Conservation (phyloP, 2,113 vertebrate genomes). For the Nerophis lumbriciformis region DNA sequence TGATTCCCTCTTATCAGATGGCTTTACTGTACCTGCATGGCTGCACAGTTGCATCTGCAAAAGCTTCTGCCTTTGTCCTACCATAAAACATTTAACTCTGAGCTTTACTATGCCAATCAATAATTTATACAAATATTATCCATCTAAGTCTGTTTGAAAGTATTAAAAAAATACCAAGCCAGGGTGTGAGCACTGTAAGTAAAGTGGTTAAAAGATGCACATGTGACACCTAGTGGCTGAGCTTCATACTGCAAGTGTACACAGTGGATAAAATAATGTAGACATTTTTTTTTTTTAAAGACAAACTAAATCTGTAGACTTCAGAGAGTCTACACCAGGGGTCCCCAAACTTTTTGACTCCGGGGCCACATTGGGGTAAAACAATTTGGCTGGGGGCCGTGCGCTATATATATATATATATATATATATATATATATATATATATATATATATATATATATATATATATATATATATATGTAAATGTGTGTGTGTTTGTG, state of each 20-base stretch:
- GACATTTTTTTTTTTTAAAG: too few species aligned
- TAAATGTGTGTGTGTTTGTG: too few species aligned
- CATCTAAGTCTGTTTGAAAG: neutral
- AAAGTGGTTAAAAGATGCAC: constrained; percentile 29
- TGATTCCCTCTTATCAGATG: constrained; percentile 57
- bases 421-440: too few species aligned
- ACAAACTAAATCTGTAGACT: too few species aligned
- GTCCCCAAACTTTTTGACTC: too few species aligned
- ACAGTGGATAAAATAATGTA: neutral
- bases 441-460: too few species aligned
- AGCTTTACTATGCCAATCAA: constrained; percentile 1
- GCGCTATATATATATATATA: too few species aligned
- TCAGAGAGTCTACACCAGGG: too few species aligned
- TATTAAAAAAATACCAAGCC: neutral
- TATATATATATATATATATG: too few species aligned
- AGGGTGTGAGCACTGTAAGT: neutral
- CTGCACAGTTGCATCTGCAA: constrained; percentile 24
- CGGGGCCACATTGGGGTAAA: too few species aligned
- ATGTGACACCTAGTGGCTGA: constrained; percentile 69
- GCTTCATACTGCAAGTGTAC: neutral
- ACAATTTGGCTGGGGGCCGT: too few species aligned
- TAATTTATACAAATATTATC: constrained; percentile 6
- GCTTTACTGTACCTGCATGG: constrained; percentile 41
- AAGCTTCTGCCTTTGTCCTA: constrained; percentile 26
- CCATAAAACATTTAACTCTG: neutral